Evolutionary conservation across 2,113 vertebrate species (phyloP).

Genomic region (Atherinomorus stipes): DNA sequence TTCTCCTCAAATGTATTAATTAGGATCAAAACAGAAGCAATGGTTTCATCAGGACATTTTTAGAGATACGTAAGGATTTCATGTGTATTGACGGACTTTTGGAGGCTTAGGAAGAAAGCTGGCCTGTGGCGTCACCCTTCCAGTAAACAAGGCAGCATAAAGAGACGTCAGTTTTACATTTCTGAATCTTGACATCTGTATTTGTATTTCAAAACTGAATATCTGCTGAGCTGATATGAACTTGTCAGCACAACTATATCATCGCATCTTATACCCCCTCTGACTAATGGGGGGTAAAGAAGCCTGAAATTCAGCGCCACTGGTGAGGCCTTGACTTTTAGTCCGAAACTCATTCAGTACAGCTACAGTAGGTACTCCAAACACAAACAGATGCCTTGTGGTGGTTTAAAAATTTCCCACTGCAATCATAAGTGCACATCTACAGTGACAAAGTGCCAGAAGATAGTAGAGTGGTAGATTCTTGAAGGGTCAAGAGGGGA

Average conservation of each 20-base stretch:
- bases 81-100: conserved; percentile 81
- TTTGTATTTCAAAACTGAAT: conserved; percentile 86
- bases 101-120: conserved; percentile 92
- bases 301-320: conserved; percentile 24
- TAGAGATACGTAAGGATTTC: not conserved
- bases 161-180: conserved; percentile 78
- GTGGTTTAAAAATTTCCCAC: conserved; percentile 35
- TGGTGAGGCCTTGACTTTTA: conserved; percentile 21
- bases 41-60: not conserved
- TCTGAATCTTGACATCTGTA: conserved; percentile 38
- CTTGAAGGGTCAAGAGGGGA: conserved; percentile 65
- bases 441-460: conserved; percentile 37
- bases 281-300: conserved; percentile 78
- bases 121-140: conserved; percentile 80
- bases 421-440: conserved; percentile 39
- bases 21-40: not conserved
- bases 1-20: not conserved
- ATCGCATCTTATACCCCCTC: conserved; percentile 85
- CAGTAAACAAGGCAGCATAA: conserved; percentile 81
- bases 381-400: conserved; percentile 25
- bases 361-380: conserved; percentile 10
- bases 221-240: conserved; percentile 93
- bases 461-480: conserved; percentile 41
- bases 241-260: conserved; percentile 77
- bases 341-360: not conserved